Evolutionary conservation across 2,113 vertebrate genomes (phyloP), one percentile per base, ranked within the genome.

Genomic region (Nerophis ophidion): DNA sequence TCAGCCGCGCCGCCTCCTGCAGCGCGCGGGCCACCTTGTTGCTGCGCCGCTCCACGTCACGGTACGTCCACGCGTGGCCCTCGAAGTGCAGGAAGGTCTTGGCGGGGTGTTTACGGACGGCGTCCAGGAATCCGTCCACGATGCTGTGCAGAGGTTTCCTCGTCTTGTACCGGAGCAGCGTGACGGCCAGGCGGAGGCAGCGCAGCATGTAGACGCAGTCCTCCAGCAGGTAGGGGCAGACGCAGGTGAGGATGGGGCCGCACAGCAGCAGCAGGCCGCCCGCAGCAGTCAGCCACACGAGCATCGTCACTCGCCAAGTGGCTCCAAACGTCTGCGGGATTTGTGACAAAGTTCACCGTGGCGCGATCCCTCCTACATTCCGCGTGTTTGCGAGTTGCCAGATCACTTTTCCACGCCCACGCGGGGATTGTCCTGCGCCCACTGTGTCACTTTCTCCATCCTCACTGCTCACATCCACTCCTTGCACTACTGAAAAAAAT

Each of bases 71-170:
- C 0, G 76, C 35, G 5, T 74, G 68, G 0, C 84, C 87, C 49
- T 90, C 87, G 58, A 91, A 93, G 57, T 84, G 72, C 52, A 93
- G 8, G 1, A 93, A 87, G 1, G 72, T 40, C 74, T 90, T 91
- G 8, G 26, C 0, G 4, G 91, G 91, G 7, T 88, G 81, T 26
- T 49, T 84, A 50, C 46, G 74, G 15, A 33, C 90, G 1, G 68
- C 63, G 1, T 85, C 80, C 76, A 88, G 40, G 75, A 93, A 93
- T 2, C 78, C 26, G 66, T 92, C 91, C 69, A 92, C 7, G n/a
- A 92, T 54, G 66, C 84, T 86, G 75, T 89, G 88, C 15, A 89
- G 86, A 0, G 88, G 88, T 1, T 55, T 74, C 33, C 16, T 19
- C 15, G 45, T 79, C 57, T 81, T 79, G 71, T 81, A 85, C 7